phyloP scores from a whole-genome alignment of 1,140 invertebrate genomes.

The Dendrolimus kikuchii region DNA sequence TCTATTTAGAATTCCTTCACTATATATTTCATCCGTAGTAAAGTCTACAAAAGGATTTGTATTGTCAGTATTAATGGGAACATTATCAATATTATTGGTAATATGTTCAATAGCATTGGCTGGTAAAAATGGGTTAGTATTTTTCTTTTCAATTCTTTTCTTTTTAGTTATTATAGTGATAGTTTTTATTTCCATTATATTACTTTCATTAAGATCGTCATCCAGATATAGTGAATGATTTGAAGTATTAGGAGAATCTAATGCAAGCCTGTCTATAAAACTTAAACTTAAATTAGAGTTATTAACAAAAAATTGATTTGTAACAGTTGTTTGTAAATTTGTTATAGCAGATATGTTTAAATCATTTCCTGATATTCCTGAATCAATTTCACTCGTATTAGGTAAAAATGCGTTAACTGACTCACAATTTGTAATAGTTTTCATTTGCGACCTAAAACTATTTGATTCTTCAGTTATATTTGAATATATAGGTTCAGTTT shows the following conservation, averaged over 20 bases:
- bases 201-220: conserved; percentile 70
- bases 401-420: conserved; percentile 6
- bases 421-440: conserved; percentile 5
- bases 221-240: conserved; percentile 63
- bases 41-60: conserved; percentile 5
- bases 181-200: conserved; percentile 71
- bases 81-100: not conserved
- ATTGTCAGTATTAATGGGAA: too few species aligned
- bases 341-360: conserved; percentile 30
- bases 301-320: conserved; percentile 53
- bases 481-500: conserved; percentile 45
- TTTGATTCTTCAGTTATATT: conserved; percentile 29
- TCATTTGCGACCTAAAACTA: not conserved
- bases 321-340: conserved; percentile 46
- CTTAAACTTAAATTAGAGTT: conserved; percentile 61
- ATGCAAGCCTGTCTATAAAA: conserved; percentile 62
- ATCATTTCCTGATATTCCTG: conserved; percentile 34
- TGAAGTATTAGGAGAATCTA: conserved; percentile 49
- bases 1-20: conserved; percentile 28
- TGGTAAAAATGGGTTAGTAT: conserved; percentile 65
- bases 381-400: conserved; percentile 28
- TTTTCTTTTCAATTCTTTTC: conserved; percentile 43
- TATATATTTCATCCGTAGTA: conserved; percentile 39
- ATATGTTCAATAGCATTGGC: conserved; percentile 23
- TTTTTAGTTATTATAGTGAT: conserved; percentile 66